These are phyloP conservation scores for Callionymus lyra DNA, from an alignment of 2,113 vertebrate genomes.

Conservation along the genomic window DNA sequence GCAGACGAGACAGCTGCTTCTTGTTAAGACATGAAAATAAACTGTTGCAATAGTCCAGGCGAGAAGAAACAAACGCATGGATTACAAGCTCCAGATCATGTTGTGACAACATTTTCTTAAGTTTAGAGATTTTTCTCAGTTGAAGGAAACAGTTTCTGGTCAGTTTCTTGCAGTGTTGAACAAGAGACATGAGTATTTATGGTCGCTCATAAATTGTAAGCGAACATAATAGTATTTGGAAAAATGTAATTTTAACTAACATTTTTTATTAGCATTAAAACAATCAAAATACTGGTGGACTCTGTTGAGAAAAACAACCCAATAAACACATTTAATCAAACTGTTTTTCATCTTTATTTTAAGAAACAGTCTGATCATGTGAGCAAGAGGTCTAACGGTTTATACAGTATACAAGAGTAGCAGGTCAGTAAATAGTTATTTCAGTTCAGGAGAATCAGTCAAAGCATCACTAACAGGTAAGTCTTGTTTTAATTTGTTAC, in stretches of 20 bases:
- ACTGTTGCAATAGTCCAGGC: too few species aligned
- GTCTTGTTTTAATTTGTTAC: constrained; percentile 48
- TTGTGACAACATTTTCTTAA: too few species aligned
- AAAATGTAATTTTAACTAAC: too few species aligned
- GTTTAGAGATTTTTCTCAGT: too few species aligned
- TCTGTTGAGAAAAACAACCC: background rate
- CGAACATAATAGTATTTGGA: background rate
- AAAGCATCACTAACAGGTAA: constrained; percentile 57
- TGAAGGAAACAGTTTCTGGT: too few species aligned
- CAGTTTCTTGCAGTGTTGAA: too few species aligned
- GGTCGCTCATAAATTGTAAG: background rate
- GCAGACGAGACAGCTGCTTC: too few species aligned
- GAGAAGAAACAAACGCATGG: too few species aligned
- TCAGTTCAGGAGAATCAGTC: constrained; percentile 51
- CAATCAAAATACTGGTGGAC: background rate
- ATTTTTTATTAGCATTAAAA: too few species aligned
- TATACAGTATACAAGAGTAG: constrained; percentile 58
- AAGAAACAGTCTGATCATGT: constrained; percentile 64
- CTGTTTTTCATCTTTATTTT: constrained; percentile 62
- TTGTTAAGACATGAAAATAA: too few species aligned
- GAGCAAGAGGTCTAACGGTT: constrained; percentile 60
- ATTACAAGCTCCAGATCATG: too few species aligned
- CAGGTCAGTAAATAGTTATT: constrained; percentile 52
- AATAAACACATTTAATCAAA: constrained; percentile 21
- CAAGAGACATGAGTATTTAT: background rate